Evolutionary conservation across 2,888 invertebrate species (phyloP), one percentile per base, ranked within the genome.

Genomic region (Papilio gigon): DNA sequence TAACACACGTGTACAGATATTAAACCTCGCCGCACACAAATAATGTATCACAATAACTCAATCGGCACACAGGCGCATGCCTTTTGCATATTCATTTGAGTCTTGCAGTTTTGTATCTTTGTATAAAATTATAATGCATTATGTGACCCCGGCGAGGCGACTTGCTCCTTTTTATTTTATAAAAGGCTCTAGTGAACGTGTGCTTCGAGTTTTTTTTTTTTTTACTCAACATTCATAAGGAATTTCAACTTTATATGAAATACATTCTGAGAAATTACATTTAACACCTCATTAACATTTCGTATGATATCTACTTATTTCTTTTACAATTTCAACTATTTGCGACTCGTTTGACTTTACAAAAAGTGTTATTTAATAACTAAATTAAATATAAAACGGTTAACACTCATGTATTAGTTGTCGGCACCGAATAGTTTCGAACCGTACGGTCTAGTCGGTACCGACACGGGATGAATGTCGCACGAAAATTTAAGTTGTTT

Each of bases 91-190:
- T 92, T 92, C 91, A 92, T 92, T 89, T 84, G 84, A 80, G 79
- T 79, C 79, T 84, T 81, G 87, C 85, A 86, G 83, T 89, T n/a
- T 86, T 86, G 90, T 91, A 90, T 91, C 90, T 89, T 90, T 90
- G 90, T 92, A 91, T 91, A 88, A 91, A 90, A 91, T 92, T 90
- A 92, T 92, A 92, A 91, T 90, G 89, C 89, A 90, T 90, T 89
- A 90, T 89, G 85, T 86, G 88, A 88, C 86, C 87, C 76, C 78
- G 75, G 77, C 77, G 76, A 70, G 71, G 76, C 78, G 65, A 74
- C 72, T 76, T 79, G 77, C 71, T 78, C 82, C 76, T 83, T 85
- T 84, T 84, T 80, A 77, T 76, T 73, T 78, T 80, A 80, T 81
- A 83, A 80, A 82, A 80, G 77, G 77, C 67, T 64, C 70, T 71